Percentiles rank a stretch among this genome's conserved stretches.
These are phyloP conservation scores for Melangyna quadrimaculata DNA, from an alignment of 2,888 invertebrate genomes.

Conservation along the genomic window DNA sequence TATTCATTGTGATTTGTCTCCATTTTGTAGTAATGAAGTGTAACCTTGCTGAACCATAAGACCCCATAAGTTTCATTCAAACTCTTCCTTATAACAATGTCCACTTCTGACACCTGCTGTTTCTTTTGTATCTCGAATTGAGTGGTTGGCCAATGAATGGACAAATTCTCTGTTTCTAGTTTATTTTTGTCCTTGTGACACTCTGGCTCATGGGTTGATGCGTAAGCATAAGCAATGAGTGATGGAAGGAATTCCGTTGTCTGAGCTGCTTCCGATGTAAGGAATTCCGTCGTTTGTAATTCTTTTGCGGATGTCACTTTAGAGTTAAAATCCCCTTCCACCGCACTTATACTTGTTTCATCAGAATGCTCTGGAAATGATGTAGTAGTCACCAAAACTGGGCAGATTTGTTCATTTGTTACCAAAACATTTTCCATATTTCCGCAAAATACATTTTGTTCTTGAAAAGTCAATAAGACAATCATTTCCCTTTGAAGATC, in stretches of 20 bases:
- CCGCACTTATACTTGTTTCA: not conserved
- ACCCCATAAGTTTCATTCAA: slow-evolving; percentile 71
- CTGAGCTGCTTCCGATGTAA: not conserved
- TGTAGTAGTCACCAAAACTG: not conserved
- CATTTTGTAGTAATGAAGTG: slow-evolving; percentile 74
- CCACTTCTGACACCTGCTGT: slow-evolving; percentile 31
- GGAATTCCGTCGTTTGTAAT: not conserved
- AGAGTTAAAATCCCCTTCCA: not conserved
- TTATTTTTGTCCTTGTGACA: slow-evolving; percentile 19
- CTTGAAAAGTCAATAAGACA: slow-evolving; percentile 66
- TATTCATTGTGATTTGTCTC: slow-evolving; percentile 75
- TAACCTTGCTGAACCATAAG: slow-evolving; percentile 77
- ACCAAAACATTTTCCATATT: slow-evolving; percentile 56
- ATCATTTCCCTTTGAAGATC: slow-evolving; percentile 72
- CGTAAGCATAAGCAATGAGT: not conserved
- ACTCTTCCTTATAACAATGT: not conserved
- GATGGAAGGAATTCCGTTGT: not conserved
- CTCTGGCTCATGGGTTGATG: slow-evolving; percentile 3
- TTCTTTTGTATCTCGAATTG: slow-evolving; percentile 28
- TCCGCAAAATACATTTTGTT: slow-evolving; percentile 68
- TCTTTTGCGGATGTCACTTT: not conserved
- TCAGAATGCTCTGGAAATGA: not conserved
- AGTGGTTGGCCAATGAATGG: slow-evolving; percentile 38
- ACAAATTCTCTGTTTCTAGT: slow-evolving; percentile 12
- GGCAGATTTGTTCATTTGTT: slow-evolving; percentile 6